Percentiles rank a stretch among this genome's conserved stretches.
Evolutionary conservation across 2,888 invertebrate species (phyloP).

Genomic region (Barypeithes pellucidus): DNA sequence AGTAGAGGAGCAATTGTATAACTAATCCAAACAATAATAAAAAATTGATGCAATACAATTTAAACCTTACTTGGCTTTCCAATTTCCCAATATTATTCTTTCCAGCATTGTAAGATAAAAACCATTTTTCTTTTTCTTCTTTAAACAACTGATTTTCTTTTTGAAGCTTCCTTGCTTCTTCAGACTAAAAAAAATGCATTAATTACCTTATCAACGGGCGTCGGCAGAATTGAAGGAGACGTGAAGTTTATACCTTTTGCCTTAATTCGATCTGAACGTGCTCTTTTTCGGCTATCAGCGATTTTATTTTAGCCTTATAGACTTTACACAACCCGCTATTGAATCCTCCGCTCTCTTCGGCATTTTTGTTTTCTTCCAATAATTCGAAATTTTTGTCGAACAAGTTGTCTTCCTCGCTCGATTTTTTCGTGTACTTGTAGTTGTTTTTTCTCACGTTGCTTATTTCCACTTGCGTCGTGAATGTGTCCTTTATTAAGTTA

Average conservation of each 20-base stretch:
- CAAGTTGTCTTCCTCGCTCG: conserved; percentile 19
- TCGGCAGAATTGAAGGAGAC: no score
- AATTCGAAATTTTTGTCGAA: conserved; percentile 21
- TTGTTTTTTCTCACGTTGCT: conserved; percentile 50
- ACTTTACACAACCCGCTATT: conserved; percentile 55
- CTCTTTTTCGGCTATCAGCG: conserved; percentile 63
- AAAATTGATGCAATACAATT: no score
- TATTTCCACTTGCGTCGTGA: conserved; percentile 57
- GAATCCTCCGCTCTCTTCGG: conserved; percentile 22
- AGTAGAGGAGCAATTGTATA: no score
- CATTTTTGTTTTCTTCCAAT: conserved; percentile 11
- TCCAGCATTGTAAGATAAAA: conserved; percentile 62
- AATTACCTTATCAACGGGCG: not conserved
- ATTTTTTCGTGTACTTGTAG: conserved; percentile 48
- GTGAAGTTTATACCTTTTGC: conserved; percentile 61
- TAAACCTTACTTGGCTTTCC: conserved; percentile 63
- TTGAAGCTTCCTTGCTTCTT: conserved; percentile 65
- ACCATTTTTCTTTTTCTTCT: conserved; percentile 69
- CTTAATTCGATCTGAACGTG: conserved; percentile 63
- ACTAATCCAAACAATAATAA: no score
- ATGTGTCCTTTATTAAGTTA: conserved; percentile 60
- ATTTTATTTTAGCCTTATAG: conserved; percentile 66
- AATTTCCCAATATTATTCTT: conserved; percentile 65
- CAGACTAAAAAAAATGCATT: conserved; percentile 60
- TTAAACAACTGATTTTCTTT: conserved; percentile 62